Base-by-base conservation (phyloP, 2,797 vertebrate species). In the Adrianichthys oophorus region DNA sequence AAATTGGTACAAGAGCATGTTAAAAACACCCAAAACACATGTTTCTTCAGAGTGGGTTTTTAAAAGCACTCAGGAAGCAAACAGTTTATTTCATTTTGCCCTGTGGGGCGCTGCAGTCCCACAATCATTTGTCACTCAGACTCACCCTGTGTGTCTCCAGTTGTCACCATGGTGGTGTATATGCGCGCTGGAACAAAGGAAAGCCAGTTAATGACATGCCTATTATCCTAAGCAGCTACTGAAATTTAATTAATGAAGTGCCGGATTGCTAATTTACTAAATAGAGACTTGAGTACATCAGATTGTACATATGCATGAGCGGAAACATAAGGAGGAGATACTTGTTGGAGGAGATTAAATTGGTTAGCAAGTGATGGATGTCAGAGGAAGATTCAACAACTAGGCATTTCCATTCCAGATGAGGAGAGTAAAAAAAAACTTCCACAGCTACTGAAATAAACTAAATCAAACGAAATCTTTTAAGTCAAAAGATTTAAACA, bases 161-260 rank as follows among this genome's bases (percentile, higher is more conserved):
- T 96, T n/a, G 95, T 98, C 90, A 95, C 86, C 19, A 90, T 17
- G 6, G 95, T 97, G 61, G 96, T 98, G 83, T 94, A 80, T 85
- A 99, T 95, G 84, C 96, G 93, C 12, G 93, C 97, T 99, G 92
- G 63, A 84, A 86, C 72, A 71, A 68, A 76, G 46, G 62, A 65
- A 70, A 66, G 41, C 0, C 46, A 17, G 53, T 78, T 72, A 83
- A 72, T 75, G 67, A 70, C 65, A 53, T 41, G 62, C 78, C 80
- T 65, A 47, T 71, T 77, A 72, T 74, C 63, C 55, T 17, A 59
- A 19, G 52, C 47, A 52, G 68, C 42, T 4, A 59, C 61, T 74
- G 24, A 79, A 76, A 63, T 65, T 70, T 68, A 47, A 74, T 78
- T 74, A 70, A 82, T 77, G 68, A 75, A 65, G 59, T 14, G 4